These are phyloP conservation scores for Sebastes iracundus DNA, from an alignment of 2,797 vertebrate genomes.

Conservation along the genomic window DNA sequence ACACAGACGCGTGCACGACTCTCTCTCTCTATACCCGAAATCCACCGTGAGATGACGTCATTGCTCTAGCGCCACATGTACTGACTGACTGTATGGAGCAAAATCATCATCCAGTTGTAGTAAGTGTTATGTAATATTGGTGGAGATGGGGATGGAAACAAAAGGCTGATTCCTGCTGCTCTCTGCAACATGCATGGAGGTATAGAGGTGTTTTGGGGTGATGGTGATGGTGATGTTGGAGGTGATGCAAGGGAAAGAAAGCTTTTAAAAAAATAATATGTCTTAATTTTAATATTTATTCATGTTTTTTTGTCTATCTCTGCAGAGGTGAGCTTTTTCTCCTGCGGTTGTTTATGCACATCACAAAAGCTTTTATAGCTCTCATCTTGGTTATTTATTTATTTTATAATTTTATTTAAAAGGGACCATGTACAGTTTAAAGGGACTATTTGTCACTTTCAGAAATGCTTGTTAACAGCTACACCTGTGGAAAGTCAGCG, in stretches of 20 bases:
- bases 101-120: slow-evolving; percentile 72
- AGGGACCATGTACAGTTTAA: no score
- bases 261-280: not conserved
- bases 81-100: slow-evolving; percentile 49
- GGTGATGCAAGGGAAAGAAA: slow-evolving; percentile 47
- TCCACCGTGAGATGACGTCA: slow-evolving; percentile 82
- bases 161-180: slow-evolving; percentile 57
- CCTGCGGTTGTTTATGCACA: slow-evolving; percentile 6
- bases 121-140: slow-evolving; percentile 79
- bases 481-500: no score
- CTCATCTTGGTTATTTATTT: slow-evolving; percentile 22
- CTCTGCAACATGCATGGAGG: slow-evolving; percentile 28
- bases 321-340: slow-evolving; percentile 10
- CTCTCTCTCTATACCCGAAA: slow-evolving; percentile 23
- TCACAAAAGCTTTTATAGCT: not conserved
- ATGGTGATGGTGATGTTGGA: slow-evolving; percentile 34
- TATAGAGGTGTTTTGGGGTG: not conserved
- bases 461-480: no score
- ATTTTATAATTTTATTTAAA: no score
- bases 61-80: slow-evolving; percentile 78
- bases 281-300: not conserved
- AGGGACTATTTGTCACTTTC: no score
- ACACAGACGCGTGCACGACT: not conserved
- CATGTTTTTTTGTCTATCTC: not conserved
- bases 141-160: slow-evolving; percentile 49